Evolutionary conservation across 2,888 invertebrate genomes (phyloP).

Genomic region (Troides aeacus): DNA sequence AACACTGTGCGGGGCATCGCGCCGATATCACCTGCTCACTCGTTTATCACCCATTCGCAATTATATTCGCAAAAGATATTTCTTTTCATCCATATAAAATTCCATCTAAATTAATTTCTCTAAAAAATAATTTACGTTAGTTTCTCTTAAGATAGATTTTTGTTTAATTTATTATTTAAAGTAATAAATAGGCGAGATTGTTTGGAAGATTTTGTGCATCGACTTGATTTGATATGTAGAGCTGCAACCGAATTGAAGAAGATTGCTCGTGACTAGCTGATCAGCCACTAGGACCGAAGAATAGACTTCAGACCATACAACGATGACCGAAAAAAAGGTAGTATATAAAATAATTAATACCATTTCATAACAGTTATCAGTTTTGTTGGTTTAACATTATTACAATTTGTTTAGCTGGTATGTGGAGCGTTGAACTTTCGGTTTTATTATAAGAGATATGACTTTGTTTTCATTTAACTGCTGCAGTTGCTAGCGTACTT

Average conservation of each 20-base stretch:
- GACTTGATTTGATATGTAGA: slow-evolving; percentile 5
- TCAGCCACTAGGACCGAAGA: background rate
- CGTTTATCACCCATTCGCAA: too few species aligned
- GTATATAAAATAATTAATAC: background rate
- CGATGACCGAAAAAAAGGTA: slow-evolving; percentile 11
- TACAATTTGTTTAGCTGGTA: slow-evolving; percentile 19
- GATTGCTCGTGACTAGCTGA: background rate
- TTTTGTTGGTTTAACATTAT: slow-evolving; percentile 19
- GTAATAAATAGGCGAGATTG: background rate
- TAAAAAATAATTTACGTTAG: too few species aligned
- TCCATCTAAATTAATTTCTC: too few species aligned
- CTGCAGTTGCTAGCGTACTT: too few species aligned
- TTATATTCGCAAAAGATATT: too few species aligned
- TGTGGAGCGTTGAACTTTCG: slow-evolving; percentile 11
- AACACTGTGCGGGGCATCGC: slow-evolving; percentile 4
- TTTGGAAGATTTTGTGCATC: background rate
- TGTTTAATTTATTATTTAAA: background rate
- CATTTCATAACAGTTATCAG: slow-evolving; percentile 3
- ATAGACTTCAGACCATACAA: background rate
- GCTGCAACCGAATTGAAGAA: background rate
- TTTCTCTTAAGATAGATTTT: background rate
- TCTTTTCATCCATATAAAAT: too few species aligned
- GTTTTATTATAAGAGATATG: slow-evolving; percentile 3
- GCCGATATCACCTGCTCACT: slow-evolving; percentile 11
- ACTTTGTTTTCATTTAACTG: background rate